Percentiles rank a stretch among this genome's conserved stretches.
phyloP scores from a whole-genome alignment of 2,113 vertebrate genomes.

The Plecotus auritus region DNA sequence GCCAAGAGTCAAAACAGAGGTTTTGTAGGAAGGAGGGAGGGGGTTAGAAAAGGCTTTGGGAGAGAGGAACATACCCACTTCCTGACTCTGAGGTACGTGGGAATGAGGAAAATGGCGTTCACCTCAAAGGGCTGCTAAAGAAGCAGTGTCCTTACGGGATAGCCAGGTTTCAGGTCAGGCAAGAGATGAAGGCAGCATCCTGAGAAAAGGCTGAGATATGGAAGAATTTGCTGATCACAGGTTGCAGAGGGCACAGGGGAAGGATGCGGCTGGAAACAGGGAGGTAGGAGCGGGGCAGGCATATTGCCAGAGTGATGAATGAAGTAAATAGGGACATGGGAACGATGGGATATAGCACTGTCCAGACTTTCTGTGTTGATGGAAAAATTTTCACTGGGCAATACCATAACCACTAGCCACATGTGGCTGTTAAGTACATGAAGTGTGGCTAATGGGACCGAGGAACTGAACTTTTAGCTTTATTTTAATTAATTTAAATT shows the following conservation, averaged over 20 bases:
- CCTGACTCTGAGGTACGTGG: not conserved
- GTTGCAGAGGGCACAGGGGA: not conserved
- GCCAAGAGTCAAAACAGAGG: not conserved
- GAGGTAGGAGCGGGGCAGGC: not conserved
- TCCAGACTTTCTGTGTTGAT: not conserved
- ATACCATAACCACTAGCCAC: not conserved
- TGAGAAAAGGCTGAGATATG: not conserved
- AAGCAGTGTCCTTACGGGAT: not conserved
- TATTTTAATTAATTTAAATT: constrained; percentile 24
- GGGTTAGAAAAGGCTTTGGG: not conserved
- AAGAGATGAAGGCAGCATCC: not conserved
- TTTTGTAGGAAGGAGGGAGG: not conserved
- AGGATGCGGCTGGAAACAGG: not conserved
- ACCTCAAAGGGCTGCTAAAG: not conserved
- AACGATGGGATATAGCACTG: not conserved
- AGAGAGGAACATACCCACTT: not conserved
- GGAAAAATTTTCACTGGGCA: not conserved
- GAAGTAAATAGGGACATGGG: not conserved
- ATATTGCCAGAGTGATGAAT: not conserved
- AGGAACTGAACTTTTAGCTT: not conserved
- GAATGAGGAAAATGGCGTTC: not conserved
- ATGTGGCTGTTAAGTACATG: not conserved
- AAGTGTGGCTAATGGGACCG: not conserved
- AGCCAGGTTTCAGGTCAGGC: not conserved
- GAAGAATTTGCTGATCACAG: not conserved